Evolutionary conservation across 2,888 invertebrate species (phyloP).

Genomic region (Erannis defoliaria): DNA sequence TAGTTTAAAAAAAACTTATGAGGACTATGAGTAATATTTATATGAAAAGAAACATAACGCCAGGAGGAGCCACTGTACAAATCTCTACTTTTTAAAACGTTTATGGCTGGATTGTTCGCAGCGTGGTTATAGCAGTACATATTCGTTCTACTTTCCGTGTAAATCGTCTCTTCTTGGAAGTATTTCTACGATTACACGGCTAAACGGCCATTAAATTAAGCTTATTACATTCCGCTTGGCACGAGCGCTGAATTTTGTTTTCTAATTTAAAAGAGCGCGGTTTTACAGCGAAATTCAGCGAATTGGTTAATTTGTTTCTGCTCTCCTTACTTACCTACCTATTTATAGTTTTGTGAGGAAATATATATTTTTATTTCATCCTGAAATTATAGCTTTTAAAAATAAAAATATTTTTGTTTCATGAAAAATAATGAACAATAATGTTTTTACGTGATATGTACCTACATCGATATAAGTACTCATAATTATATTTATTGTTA

Average conservation of each 20-base stretch:
- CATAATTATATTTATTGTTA: too few species aligned
- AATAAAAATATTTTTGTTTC: too few species aligned
- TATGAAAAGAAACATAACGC: too few species aligned
- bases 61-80: background rate
- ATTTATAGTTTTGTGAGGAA: background rate
- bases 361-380: background rate
- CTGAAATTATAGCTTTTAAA: too few species aligned
- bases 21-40: too few species aligned
- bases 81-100: background rate
- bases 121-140: constrained; percentile 24
- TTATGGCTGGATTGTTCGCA: constrained; percentile 8
- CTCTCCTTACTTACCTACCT: background rate
- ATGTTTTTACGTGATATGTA: too few species aligned
- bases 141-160: constrained; percentile 36
- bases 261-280: constrained; percentile 34
- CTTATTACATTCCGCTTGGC: constrained; percentile 46
- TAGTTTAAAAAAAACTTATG: too few species aligned
- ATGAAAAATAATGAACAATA: too few species aligned
- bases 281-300: background rate
- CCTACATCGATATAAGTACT: too few species aligned
- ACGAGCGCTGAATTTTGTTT: constrained; percentile 46
- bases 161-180: constrained; percentile 51
- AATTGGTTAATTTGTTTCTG: background rate
- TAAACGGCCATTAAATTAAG: constrained; percentile 54
- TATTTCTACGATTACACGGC: constrained; percentile 50